These are phyloP conservation scores for Apostichopus japonicus DNA, from an alignment of 35 echinoderm and acorn worm genomes.

Conservation along the genomic window DNA sequence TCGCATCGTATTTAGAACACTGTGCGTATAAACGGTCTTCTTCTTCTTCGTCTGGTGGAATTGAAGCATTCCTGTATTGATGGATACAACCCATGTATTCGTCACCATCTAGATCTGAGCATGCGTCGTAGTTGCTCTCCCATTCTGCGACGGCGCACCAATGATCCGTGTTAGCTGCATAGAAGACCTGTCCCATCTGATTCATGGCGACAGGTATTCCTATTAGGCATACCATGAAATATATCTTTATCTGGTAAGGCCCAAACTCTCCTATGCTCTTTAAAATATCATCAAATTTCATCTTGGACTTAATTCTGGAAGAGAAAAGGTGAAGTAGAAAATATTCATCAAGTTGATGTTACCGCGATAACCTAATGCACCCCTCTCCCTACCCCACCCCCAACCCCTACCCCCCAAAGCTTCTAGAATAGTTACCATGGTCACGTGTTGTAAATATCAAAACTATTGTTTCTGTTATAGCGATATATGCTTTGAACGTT, in stretches of 20 bases:
- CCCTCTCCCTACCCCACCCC: no score
- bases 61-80: constrained; percentile 24
- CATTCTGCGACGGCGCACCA: constrained; percentile 75
- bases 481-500: no score
- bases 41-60: constrained; percentile 18
- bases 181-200: constrained; percentile 90
- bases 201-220: constrained; percentile 62
- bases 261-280: constrained; percentile 80
- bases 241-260: constrained; percentile 75
- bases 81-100: constrained; percentile 24
- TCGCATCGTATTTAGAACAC: constrained; percentile 35
- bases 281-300: constrained; percentile 95
- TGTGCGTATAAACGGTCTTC: not conserved
- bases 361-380: no score
- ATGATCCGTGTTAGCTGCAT: constrained; percentile 71
- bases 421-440: no score
- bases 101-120: not conserved
- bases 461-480: no score
- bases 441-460: no score
- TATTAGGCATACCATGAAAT: constrained; percentile 71
- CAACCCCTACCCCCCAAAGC: no score
- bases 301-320: not conserved
- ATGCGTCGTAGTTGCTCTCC: not conserved
- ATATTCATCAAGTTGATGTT: no score
- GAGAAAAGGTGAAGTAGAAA: no score